phyloP scores from a whole-genome alignment of 2,888 invertebrate species.

The Xylophagus ater region DNA sequence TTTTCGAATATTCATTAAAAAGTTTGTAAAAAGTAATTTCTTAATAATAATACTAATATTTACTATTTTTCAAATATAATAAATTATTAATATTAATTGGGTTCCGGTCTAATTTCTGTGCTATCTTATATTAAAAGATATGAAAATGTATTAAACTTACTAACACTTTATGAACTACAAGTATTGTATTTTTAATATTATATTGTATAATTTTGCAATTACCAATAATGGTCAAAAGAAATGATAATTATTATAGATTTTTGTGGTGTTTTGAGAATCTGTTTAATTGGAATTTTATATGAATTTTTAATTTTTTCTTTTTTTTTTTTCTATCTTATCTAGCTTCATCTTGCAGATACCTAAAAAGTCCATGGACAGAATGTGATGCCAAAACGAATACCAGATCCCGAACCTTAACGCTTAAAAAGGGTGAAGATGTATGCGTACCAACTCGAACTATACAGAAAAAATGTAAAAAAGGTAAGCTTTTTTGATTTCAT shows the following conservation, averaged over 20 bases:
- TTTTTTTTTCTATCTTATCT: constrained; percentile 16
- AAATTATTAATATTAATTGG: too few species aligned
- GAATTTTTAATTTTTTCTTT: neutral
- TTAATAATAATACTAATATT: too few species aligned
- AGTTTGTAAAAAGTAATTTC: too few species aligned
- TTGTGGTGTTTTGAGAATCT: too few species aligned
- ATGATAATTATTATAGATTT: neutral
- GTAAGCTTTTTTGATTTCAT: constrained; percentile 48
- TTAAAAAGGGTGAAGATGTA: constrained; percentile 74
- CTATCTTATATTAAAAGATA: too few species aligned
- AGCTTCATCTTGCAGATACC: constrained; percentile 65
- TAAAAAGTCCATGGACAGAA: constrained; percentile 78
- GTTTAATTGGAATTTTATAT: too few species aligned
- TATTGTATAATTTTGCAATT: neutral
- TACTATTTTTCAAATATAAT: too few species aligned
- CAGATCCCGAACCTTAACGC: constrained; percentile 66
- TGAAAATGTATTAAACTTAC: neutral
- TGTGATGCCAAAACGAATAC: constrained; percentile 77
- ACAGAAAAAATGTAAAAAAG: constrained; percentile 88
- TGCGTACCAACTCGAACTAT: constrained; percentile 78
- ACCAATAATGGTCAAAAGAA: neutral
- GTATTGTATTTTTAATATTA: neutral
- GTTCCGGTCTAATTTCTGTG: too few species aligned
- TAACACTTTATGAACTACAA: neutral
- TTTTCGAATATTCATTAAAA: too few species aligned